Evolutionary conservation across 2,888 invertebrate genomes (phyloP).

Genomic region (Synanthedon tipuliformis): DNA sequence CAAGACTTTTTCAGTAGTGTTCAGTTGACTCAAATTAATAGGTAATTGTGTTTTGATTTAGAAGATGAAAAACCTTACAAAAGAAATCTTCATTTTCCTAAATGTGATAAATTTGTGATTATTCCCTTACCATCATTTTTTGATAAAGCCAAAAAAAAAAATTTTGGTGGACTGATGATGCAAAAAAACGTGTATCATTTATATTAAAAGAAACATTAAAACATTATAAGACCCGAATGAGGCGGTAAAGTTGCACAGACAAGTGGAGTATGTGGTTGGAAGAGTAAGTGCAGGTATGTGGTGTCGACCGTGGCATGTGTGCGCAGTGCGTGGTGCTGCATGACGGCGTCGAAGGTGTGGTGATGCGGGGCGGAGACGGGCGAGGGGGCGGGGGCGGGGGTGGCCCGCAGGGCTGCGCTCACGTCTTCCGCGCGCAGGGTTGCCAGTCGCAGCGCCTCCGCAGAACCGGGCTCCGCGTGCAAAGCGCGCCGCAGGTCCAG

Average conservation of each 20-base stretch:
- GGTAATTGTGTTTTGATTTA: no score
- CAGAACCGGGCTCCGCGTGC: constrained; percentile 77
- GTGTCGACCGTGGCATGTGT: constrained; percentile 56
- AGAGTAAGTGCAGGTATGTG: constrained; percentile 7
- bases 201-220: no score
- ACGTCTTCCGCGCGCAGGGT: constrained; percentile 64
- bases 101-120: no score
- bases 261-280: constrained; percentile 8
- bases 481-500: constrained; percentile 84
- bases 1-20: no score
- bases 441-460: constrained; percentile 68
- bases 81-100: no score
- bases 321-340: constrained; percentile 66
- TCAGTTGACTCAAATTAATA: no score
- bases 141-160: no score
- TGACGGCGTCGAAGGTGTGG: constrained; percentile 69
- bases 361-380: constrained; percentile 52
- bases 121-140: no score
- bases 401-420: constrained; percentile 54
- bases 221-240: constrained; percentile 10
- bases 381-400: constrained; percentile 22
- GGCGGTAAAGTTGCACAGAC: constrained; percentile 17
- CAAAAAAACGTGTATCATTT: no score
- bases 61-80: no score
- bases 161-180: no score